Base-by-base conservation (phyloP, 2,888 invertebrate species). In the Caenorhabditis uteleia region DNA sequence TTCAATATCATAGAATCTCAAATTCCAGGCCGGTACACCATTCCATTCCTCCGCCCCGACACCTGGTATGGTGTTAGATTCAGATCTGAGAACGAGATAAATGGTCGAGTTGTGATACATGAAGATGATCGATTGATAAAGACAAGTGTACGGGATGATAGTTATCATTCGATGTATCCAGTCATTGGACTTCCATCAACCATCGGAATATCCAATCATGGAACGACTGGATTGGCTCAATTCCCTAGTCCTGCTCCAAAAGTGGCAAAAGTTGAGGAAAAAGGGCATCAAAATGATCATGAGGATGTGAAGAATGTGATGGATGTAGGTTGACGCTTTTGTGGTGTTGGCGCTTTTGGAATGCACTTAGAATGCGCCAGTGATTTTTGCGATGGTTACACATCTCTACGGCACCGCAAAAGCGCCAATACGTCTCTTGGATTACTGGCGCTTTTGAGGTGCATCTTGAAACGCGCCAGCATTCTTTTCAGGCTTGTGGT, bases 41-140 rank as follows among this genome's bases (percentile, higher is more conserved):
- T 82, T 40, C 79, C 77, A 42, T 82, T 79, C 48, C 69, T 82
- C 23, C 71, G 70, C 25, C 82, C 82, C 1, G 74, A 75, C 42
- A 68, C 68, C 16, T 79, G 77, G 75, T 82, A 82, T 33, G 82
- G 82, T 0, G 60, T 82, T 18, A 34, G 60, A 8, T 75, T 69
- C 46, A 46, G 60, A 39, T 66, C 68, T 46, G 74, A 74, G 29
- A 70, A 73, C 31, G 29, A 43, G 39, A 58, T 68, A 3, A 47
- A 68, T 14, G 61, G 60, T 3, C 39, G 34, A 18, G 45, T 34
- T 21, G 49, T 68, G 7, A n/a, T 57, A 0, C 71, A 71, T 25
- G 65, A 60, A 33, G 71, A 71, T 12, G 62, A 65, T 36, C 45
- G 72, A 2, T 38, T 72, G 1, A 44, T 72, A 0, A 45, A 48